Evolutionary conservation across 2,113 vertebrate species (phyloP).

Genomic region (Mobula birostris): DNA sequence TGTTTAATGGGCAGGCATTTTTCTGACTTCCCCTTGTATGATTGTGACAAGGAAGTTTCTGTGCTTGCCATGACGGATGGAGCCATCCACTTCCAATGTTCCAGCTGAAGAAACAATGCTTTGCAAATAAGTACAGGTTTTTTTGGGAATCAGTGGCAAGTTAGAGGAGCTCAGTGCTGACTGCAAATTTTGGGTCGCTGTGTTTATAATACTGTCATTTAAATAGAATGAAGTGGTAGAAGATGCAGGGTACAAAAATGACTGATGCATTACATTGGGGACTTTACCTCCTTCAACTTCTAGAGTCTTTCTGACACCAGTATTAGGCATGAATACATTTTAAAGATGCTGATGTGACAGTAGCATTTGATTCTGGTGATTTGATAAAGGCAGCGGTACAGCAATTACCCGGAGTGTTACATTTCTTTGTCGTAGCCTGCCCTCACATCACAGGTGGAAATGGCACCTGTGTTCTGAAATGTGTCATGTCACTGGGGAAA

Average conservation of each 20-base stretch:
- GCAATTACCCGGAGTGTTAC: conserved; percentile 24
- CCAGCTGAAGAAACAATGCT: too few species aligned
- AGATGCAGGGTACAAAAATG: neutral
- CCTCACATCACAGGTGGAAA: neutral
- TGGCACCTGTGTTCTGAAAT: neutral
- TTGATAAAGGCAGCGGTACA: conserved; percentile 2
- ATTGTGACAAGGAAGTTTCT: too few species aligned
- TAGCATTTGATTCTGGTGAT: conserved; percentile 15
- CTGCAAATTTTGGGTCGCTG: too few species aligned
- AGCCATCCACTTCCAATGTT: too few species aligned
- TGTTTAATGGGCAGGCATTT: too few species aligned
- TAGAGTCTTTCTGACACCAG: neutral
- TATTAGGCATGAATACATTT: neutral
- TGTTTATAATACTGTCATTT: neutral
- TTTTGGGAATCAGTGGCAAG: too few species aligned
- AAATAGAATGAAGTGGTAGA: neutral
- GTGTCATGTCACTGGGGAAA: neutral
- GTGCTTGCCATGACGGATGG: too few species aligned
- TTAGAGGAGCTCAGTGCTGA: too few species aligned
- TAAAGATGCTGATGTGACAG: neutral
- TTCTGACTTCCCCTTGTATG: too few species aligned
- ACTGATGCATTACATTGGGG: neutral
- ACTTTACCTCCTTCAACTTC: neutral
- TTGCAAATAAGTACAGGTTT: too few species aligned
- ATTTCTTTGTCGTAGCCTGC: neutral